These are phyloP conservation scores for Apodemia mormo DNA, from an alignment of 2,888 invertebrate species.

Conservation along the genomic window DNA sequence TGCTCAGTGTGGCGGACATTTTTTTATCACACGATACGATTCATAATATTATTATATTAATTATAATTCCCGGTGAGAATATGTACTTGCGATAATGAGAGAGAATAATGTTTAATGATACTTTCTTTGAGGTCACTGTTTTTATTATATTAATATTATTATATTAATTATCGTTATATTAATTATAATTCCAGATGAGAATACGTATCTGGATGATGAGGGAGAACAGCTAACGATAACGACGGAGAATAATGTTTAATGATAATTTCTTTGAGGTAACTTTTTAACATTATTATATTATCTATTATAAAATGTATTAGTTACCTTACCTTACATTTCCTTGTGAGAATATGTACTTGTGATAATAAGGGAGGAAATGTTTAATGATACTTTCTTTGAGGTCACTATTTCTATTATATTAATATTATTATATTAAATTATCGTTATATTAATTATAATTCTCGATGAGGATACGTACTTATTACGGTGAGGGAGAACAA, in stretches of 20 bases:
- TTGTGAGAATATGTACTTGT: slow-evolving; percentile 25
- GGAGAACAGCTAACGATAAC: background rate
- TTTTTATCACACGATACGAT: slow-evolving; percentile 43
- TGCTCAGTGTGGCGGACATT: slow-evolving; percentile 29
- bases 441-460: slow-evolving; percentile 58
- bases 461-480: background rate
- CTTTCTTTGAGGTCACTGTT: slow-evolving; percentile 8
- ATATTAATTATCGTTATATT: slow-evolving; percentile 47
- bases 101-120: slow-evolving; percentile 19
- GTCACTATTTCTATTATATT: background rate
- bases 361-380: slow-evolving; percentile 15
- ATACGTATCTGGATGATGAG: background rate
- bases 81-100: slow-evolving; percentile 6
- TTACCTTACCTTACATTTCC: slow-evolving; percentile 44
- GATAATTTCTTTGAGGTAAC: slow-evolving; percentile 14
- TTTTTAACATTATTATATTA: slow-evolving; percentile 57
- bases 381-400: slow-evolving; percentile 18
- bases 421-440: background rate
- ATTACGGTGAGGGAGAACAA: no score
- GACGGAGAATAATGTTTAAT: slow-evolving; percentile 13
- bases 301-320: slow-evolving; percentile 41
- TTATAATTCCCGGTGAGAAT: slow-evolving; percentile 44
- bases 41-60: slow-evolving; percentile 64
- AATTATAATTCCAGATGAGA: slow-evolving; percentile 47
- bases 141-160: background rate